A percentile compares a stretch with the other conserved stretches of the same genome.
phyloP scores from a whole-genome alignment of 2,113 vertebrate species.

The Ramphastos sulfuratus region DNA sequence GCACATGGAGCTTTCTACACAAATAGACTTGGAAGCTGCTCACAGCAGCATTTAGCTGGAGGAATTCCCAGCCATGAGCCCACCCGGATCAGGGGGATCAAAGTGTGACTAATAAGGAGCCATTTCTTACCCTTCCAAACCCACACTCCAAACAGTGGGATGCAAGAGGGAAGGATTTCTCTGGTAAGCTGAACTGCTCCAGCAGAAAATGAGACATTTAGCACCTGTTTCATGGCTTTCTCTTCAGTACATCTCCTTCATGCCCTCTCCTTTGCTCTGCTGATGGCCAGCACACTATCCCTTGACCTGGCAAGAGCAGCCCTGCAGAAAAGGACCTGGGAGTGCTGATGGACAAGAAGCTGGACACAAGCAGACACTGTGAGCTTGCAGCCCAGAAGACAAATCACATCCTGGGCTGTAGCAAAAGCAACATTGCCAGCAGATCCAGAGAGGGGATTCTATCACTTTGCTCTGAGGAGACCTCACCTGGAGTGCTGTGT shows the following conservation, averaged over 20 bases:
- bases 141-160: conserved; percentile 29
- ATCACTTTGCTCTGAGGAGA: no score
- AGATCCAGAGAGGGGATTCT: no score
- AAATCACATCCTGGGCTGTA: no score
- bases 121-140: conserved; percentile 37
- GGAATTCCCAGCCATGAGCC: conserved; percentile 16
- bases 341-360: no score
- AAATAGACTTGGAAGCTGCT: not conserved
- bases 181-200: not conserved
- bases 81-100: conserved; percentile 5
- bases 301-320: not conserved
- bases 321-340: no score
- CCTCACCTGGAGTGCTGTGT: no score
- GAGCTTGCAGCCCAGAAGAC: no score
- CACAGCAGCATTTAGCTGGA: not conserved
- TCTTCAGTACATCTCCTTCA: not conserved
- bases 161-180: conserved; percentile 11
- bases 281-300: not conserved
- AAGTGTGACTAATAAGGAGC: conserved; percentile 2
- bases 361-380: no score
- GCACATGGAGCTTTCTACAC: not conserved
- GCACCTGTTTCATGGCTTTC: not conserved
- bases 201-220: conserved; percentile 46
- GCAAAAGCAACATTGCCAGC: no score
- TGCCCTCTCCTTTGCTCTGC: not conserved